phyloP scores from a whole-genome alignment of 2,797 vertebrate species.

The Hyperoplus lanceolatus region DNA sequence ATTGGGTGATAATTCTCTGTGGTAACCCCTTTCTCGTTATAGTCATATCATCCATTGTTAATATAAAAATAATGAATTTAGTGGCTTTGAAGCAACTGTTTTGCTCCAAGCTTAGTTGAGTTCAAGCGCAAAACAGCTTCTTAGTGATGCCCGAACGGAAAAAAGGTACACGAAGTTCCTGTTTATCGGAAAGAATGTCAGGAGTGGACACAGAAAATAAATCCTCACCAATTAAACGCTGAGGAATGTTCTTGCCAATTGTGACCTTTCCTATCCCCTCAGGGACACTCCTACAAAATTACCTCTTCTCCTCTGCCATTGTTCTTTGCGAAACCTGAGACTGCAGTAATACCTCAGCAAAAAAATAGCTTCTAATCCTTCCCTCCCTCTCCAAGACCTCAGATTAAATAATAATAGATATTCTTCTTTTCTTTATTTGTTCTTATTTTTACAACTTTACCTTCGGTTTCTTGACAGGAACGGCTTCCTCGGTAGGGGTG shows the following conservation, averaged over 20 bases:
- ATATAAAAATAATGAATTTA: not conserved
- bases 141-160: not conserved
- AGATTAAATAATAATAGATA: slow-evolving; percentile 80
- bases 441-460: slow-evolving; percentile 66
- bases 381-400: slow-evolving; percentile 61
- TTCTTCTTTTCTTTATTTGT: slow-evolving; percentile 66
- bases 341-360: slow-evolving; percentile 65
- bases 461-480: slow-evolving; percentile 85
- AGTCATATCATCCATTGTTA: not conserved
- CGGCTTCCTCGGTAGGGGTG: slow-evolving; percentile 71
- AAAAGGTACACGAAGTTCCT: slow-evolving; percentile 12
- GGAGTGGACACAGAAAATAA: slow-evolving; percentile 57
- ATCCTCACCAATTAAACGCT: slow-evolving; percentile 54
- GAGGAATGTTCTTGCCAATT: slow-evolving; percentile 64
- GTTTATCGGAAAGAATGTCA: slow-evolving; percentile 38
- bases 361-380: slow-evolving; percentile 83
- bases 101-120: not conserved
- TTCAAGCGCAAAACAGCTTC: not conserved
- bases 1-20: not conserved
- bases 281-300: slow-evolving; percentile 67
- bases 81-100: not conserved
- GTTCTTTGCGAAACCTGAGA: slow-evolving; percentile 76
- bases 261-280: slow-evolving; percentile 59
- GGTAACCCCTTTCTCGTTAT: not conserved
- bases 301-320: slow-evolving; percentile 72